phyloP scores from a whole-genome alignment of 2,888 invertebrate species.

The Meliscaeva auricollis region DNA sequence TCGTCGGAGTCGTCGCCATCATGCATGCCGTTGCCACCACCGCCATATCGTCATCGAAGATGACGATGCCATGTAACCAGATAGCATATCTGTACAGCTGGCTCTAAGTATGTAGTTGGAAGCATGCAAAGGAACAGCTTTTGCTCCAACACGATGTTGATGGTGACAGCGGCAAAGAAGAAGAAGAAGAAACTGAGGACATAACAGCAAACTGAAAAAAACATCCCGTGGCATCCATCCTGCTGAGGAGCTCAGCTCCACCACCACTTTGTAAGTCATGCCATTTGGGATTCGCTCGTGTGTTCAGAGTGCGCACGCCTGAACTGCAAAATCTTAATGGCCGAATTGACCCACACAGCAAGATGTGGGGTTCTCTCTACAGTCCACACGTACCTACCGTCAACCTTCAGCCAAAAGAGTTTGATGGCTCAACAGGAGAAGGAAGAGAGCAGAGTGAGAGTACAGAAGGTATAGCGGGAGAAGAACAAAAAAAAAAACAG shows the following conservation, averaged over 20 bases:
- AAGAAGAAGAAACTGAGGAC: background rate
- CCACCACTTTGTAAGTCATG: slow-evolving; percentile 61
- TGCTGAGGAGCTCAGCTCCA: slow-evolving; percentile 9
- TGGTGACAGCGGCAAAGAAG: slow-evolving; percentile 39
- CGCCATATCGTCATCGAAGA: slow-evolving; percentile 30
- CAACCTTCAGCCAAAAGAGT: background rate
- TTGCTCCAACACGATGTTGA: slow-evolving; percentile 22
- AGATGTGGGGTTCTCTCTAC: slow-evolving; percentile 40
- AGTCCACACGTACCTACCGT: background rate
- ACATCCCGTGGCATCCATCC: slow-evolving; percentile 40
- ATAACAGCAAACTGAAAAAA: slow-evolving; percentile 17
- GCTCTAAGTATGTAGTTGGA: slow-evolving; percentile 22
- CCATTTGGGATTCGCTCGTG: slow-evolving; percentile 53
- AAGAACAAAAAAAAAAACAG: slow-evolving; percentile 14
- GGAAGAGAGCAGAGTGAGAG: background rate
- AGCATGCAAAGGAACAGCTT: slow-evolving; percentile 63
- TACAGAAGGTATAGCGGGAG: slow-evolving; percentile 49
- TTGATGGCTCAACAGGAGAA: slow-evolving; percentile 15
- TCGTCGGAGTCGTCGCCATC: background rate
- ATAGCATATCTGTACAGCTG: slow-evolving; percentile 56
- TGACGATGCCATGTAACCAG: slow-evolving; percentile 64
- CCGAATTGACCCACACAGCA: slow-evolving; percentile 74
- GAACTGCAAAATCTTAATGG: slow-evolving; percentile 75
- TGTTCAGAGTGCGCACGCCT: slow-evolving; percentile 69
- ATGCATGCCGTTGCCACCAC: slow-evolving; percentile 17